phyloP scores from a whole-genome alignment of 2,113 vertebrate genomes.

The Siniperca knerii region DNA sequence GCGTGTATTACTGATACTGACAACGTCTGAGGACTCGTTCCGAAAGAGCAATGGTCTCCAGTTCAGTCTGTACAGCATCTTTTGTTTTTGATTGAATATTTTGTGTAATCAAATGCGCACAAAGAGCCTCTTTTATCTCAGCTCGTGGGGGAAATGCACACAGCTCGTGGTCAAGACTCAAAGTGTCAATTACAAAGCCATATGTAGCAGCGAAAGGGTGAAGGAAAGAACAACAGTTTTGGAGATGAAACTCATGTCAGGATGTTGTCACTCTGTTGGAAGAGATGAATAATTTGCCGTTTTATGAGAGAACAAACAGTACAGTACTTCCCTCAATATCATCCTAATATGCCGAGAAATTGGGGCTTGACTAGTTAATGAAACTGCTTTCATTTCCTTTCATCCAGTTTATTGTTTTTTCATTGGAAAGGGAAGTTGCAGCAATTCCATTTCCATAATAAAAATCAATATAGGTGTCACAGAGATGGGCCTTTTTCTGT shows the following conservation, averaged over 20 bases:
- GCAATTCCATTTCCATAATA: slow-evolving; percentile 45
- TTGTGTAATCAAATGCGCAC: slow-evolving; percentile 29
- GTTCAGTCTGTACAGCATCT: neutral
- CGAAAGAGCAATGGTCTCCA: neutral
- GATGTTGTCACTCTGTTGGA: slow-evolving; percentile 32
- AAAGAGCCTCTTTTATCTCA: slow-evolving; percentile 32
- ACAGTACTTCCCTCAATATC: slow-evolving; percentile 30
- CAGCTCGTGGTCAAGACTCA: neutral
- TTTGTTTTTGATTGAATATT: slow-evolving; percentile 40
- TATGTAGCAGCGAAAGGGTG: neutral
- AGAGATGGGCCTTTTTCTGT: slow-evolving; percentile 14
- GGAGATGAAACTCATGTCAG: slow-evolving; percentile 19
- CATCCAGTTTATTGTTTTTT: slow-evolving; percentile 45
- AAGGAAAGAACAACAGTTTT: neutral
- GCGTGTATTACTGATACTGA: neutral
- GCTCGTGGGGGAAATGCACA: neutral
- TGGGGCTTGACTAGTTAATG: slow-evolving; percentile 54
- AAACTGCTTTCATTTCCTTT: slow-evolving; percentile 68
- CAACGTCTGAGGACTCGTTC: neutral
- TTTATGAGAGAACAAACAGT: slow-evolving; percentile 50
- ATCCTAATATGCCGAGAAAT: slow-evolving; percentile 34
- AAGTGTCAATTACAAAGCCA: slow-evolving; percentile 38
- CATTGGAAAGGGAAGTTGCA: neutral
- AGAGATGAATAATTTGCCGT: slow-evolving; percentile 42
- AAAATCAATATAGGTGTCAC: slow-evolving; percentile 16